Evolutionary conservation across 2,113 vertebrate genomes (phyloP).

Genomic region (Tetrax tetrax): DNA sequence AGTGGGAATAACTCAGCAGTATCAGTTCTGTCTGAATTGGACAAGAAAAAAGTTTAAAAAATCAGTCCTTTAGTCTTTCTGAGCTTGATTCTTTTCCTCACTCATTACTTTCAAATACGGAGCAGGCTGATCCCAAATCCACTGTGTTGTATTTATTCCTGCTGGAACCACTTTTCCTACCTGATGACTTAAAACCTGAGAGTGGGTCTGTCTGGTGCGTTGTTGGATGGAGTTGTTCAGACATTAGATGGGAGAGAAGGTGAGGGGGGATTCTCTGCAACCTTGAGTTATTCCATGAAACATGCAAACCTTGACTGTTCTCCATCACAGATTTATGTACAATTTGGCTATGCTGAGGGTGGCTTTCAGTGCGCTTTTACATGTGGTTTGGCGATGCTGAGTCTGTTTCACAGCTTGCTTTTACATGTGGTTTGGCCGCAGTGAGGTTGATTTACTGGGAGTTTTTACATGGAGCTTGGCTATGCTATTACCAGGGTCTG

Average conservation of each 20-base stretch:
- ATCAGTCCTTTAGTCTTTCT: neutral
- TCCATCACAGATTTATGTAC: neutral
- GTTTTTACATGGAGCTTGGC: constrained; percentile 3
- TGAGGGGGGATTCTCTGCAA: neutral
- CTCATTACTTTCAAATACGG: neutral
- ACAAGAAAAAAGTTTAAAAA: neutral
- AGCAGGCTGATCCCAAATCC: neutral
- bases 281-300: neutral
- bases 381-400: constrained; percentile 39
- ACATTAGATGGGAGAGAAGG: neutral
- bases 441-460: neutral
- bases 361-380: constrained; percentile 38
- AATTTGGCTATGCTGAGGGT: neutral
- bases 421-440: constrained; percentile 65
- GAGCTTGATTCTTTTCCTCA: neutral
- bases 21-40: neutral
- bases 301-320: fast-evolving
- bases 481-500: neutral
- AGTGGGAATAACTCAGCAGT: neutral
- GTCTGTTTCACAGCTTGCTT: constrained; percentile 57
- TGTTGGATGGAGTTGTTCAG: neutral
- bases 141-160: neutral
- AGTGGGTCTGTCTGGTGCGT: fast-evolving
- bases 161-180: neutral
- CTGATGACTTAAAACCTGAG: neutral